Conservation (phyloP, 2,888 invertebrate species). For the Fragum fragum region DNA sequence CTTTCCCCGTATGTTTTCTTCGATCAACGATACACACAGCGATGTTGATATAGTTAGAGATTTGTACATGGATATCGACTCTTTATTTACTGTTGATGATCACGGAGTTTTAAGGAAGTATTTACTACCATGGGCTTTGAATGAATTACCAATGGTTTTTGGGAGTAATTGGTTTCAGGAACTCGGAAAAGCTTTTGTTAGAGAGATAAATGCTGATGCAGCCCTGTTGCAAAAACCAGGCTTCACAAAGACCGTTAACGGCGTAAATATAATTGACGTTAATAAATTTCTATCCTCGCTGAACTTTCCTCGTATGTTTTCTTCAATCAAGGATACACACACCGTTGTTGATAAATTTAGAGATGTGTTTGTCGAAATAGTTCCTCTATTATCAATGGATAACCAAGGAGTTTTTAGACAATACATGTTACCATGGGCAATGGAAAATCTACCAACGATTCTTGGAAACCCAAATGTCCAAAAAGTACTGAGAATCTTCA, state of each 20-base stretch:
- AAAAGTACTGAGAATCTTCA: slow-evolving; percentile 11
- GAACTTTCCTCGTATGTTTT: neutral
- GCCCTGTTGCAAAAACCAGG: neutral
- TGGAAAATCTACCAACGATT: slow-evolving; percentile 33
- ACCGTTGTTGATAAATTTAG: neutral
- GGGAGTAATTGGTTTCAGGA: slow-evolving; percentile 27
- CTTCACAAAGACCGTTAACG: neutral
- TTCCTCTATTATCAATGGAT: neutral
- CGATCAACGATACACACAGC: neutral
- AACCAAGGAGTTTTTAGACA: neutral
- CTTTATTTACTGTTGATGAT: neutral
- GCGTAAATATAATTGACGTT: neutral
- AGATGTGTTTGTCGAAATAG: neutral
- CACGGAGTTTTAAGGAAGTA: neutral
- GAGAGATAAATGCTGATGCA: neutral
- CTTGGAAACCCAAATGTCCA: slow-evolving; percentile 35
- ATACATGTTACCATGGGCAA: slow-evolving; percentile 26
- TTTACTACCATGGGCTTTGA: slow-evolving; percentile 30
- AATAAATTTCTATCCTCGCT: neutral
- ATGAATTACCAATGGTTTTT: slow-evolving; percentile 33
- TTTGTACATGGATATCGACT: too few species aligned
- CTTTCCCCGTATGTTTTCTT: neutral
- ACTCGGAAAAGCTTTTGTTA: slow-evolving; percentile 15
- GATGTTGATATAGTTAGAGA: too few species aligned
- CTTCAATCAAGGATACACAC: neutral